Base-by-base conservation (phyloP, 2,888 invertebrate species). In the Plagiodera versicolora region DNA sequence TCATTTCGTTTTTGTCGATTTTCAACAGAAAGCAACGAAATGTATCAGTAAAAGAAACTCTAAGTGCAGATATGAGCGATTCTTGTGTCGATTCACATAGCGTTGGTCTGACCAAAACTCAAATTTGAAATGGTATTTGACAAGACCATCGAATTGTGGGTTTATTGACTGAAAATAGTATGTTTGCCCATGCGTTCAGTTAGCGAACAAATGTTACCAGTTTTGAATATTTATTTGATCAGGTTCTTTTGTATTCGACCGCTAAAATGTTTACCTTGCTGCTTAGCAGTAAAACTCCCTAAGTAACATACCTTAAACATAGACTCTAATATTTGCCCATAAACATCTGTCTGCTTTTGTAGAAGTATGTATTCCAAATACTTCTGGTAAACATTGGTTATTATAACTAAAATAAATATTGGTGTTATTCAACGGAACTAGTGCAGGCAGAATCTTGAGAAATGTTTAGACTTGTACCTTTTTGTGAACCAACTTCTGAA, bases 181-280 rank as follows among this genome's bases (percentile, higher is more conserved):
- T 57, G 53, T 55, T 53, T 53, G n/a, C 35, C 53, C 52, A 47
- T 55, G 54, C 53, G 24, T 39, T 47, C 56, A 32, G 51, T 53
- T 60, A 53, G 50, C 57, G 49, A 57, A 60, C 63, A 57, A 57
- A 54, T 60, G 63, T 63, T 60, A 54, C 56, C 60, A 63, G 60
- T 57, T 64, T 63, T 56, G 54, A 62, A 49, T 62, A 50, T 39
- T 44, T 66, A 58, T 66, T 66, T 64, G 66, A 64, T 63, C 58
- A 65, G 60, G 64, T 54, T 49, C 63, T 63, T 67, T 67, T 64
- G 64, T 63, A 56, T 45, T 51, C 14, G 19, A 45, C 67, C 67
- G 67, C 64, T 65, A 67, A 67, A 63, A 62, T 61, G 66, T 66
- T 63, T 67, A 47, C 63, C 20, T 56, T 61, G 49, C 63, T 60